Evolutionary conservation across 2,888 invertebrate genomes (phyloP).

Genomic region (Amiota minor): DNA sequence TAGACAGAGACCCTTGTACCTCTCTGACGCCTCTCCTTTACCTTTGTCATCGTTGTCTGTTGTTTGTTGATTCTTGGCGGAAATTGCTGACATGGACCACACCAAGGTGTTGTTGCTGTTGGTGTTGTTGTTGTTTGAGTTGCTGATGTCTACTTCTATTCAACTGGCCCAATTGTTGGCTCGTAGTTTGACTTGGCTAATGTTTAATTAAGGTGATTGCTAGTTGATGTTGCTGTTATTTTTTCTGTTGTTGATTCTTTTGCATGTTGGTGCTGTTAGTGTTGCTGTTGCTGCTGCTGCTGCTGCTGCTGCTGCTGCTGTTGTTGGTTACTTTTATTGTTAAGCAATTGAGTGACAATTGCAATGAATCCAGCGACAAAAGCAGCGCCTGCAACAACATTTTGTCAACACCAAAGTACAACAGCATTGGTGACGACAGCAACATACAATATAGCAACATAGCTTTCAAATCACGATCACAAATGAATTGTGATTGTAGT

Average conservation of each 20-base stretch:
- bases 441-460: constrained; percentile 8
- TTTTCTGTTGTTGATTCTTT: background rate
- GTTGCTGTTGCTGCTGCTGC: constrained; percentile 15
- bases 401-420: constrained; percentile 6
- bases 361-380: constrained; percentile 7
- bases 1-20: too few relatives aligned
- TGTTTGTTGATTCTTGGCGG: constrained; percentile 44
- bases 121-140: background rate
- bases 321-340: constrained; percentile 34
- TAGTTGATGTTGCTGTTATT: constrained; percentile 61
- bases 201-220: constrained; percentile 68
- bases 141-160: too few relatives aligned
- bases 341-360: constrained; percentile 33
- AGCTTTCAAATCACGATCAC: constrained; percentile 27
- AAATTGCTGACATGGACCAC: constrained; percentile 70
- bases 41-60: constrained; percentile 55
- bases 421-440: constrained; percentile 14
- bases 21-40: constrained; percentile 19
- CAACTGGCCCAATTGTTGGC: constrained; percentile 22
- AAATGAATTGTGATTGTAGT: constrained; percentile 34
- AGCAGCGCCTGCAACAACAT: constrained; percentile 16
- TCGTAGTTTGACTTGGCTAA: constrained; percentile 61
- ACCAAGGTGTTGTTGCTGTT: constrained; percentile 46
- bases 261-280: constrained; percentile 42
- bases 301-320: constrained; percentile 29